Evolutionary conservation across 2,797 vertebrate genomes (phyloP), one percentile per base, ranked within the genome.

Genomic region (Crenichthys baileyi): DNA sequence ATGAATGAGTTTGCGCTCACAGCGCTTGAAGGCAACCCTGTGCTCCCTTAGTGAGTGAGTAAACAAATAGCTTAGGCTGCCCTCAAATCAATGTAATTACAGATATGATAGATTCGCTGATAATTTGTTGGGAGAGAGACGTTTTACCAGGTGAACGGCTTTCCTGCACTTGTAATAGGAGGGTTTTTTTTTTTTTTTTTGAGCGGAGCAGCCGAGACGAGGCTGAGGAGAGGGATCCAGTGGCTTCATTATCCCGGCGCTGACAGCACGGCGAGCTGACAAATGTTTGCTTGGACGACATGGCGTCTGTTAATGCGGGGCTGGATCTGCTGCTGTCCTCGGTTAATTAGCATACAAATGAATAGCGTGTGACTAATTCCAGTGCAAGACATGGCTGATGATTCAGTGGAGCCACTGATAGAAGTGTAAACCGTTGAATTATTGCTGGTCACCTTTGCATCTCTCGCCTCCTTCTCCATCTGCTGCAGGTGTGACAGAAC

Each of bases 241-340:
- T 78, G 79, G 85, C 88, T 90, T 91, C 90, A 87, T 94, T 92
- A 93, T 91, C 86, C 60, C 1, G 41, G 70, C 46, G 89, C 90
- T 91, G 91, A 94, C 90, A 92, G 90, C 90, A 90, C 87, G 80
- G 89, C 79, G 78, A 92, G 88, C 87, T 91, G 93, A 94, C 92
- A 92, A 92, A 94, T 94, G 93, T 95, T 94, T 94, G 92, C 89
- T 90, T 65, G 78, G 89, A 90, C 88, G 87, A 93, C 90, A 91
- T 90, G 88, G 88, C 81, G 85, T 87, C 79, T 92, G 90, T 91
- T 93, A 89, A 92, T 92, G 79, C 79, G 76, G 81, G 56, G 79
- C 71, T 82, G 89, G 90, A 91, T 85, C 90, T 80, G 83, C 78
- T 16, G 77, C 84, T 61, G 78, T 88, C 79, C 79, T 85, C 13